Conservation (phyloP, 2,113 vertebrate genomes). For the Paracanthobrama guichenoti region DNA sequence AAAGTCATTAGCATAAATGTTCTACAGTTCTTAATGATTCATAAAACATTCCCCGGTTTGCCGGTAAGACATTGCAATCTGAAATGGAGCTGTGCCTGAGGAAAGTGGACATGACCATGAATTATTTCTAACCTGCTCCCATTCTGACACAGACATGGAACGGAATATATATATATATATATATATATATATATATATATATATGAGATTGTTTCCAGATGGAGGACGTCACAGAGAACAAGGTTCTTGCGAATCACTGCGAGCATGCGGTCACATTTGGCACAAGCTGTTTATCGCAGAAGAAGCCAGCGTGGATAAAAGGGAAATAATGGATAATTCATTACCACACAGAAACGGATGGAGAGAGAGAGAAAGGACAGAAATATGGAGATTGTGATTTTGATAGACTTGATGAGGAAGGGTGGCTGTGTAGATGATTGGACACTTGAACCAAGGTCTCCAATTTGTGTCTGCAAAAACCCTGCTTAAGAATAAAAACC, state of each 20-base stretch:
- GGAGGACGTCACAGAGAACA: not conserved
- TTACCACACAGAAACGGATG: not conserved
- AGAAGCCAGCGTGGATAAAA: not conserved
- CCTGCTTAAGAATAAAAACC: constrained; percentile 10
- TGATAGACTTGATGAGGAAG: constrained; percentile 22
- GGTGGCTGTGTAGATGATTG: constrained; percentile 7
- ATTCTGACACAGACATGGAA: constrained; percentile 25
- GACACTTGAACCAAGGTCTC: constrained; percentile 29
- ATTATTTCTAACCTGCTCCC: not conserved
- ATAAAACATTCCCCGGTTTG: constrained; percentile 19
- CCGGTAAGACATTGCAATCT: constrained; percentile 17
- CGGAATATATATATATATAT: not conserved
- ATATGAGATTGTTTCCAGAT: constrained; percentile 19
- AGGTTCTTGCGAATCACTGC: not conserved
- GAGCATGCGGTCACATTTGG: constrained; percentile 27
- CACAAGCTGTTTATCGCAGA: constrained; percentile 23
- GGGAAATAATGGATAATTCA: constrained; percentile 4
- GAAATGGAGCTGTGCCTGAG: constrained; percentile 19
- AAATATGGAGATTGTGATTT: constrained; percentile 10
- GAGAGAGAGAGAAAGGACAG: constrained; percentile 1
- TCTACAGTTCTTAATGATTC: constrained; percentile 27
- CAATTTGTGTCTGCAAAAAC: constrained; percentile 38
- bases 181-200: not conserved
- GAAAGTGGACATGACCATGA: not conserved
- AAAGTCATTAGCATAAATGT: constrained; percentile 18